A percentile compares a stretch with the other conserved stretches of the same genome.
phyloP scores from a whole-genome alignment of 2,888 invertebrate species.

The Leptopilina syphax region DNA sequence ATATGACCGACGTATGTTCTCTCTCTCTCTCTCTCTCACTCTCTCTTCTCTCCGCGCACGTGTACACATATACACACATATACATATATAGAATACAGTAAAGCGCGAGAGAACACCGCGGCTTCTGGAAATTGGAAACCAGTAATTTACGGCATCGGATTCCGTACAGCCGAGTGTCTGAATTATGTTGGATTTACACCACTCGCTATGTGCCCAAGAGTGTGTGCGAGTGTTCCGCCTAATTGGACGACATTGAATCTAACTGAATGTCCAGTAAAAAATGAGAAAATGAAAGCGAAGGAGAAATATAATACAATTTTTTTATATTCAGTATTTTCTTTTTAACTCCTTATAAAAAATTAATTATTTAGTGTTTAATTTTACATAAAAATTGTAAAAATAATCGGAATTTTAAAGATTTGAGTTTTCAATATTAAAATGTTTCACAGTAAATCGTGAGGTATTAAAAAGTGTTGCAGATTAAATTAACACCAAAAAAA shows the following conservation, averaged over 20 bases:
- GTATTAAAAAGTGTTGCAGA: too few species aligned
- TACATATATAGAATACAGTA: conserved; percentile 18
- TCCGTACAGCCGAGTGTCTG: conserved; percentile 56
- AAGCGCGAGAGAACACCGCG: conserved; percentile 39
- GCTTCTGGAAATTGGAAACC: conserved; percentile 70
- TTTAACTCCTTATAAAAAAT: too few species aligned
- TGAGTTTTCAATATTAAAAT: too few species aligned
- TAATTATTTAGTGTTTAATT: too few species aligned
- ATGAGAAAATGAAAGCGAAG: not conserved
- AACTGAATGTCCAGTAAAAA: conserved; percentile 2
- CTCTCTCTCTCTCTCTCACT: not conserved
- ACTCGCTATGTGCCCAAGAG: not conserved
- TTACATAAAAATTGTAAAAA: too few species aligned
- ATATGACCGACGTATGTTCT: conserved; percentile 59
- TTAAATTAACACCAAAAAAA: too few species aligned
- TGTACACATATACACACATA: conserved; percentile 7
- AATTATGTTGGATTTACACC: conserved; percentile 58
- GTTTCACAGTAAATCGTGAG: too few species aligned
- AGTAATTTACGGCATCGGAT: conserved; percentile 68
- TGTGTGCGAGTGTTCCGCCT: not conserved
- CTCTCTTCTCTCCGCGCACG: not conserved
- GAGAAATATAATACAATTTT: not conserved
- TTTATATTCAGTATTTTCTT: too few species aligned
- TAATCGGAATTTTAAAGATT: too few species aligned
- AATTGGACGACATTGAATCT: conserved; percentile 34